phyloP scores from a whole-genome alignment of 35 echinoderm and acorn worm species.

The Hemicentrotus pulcherrimus region DNA sequence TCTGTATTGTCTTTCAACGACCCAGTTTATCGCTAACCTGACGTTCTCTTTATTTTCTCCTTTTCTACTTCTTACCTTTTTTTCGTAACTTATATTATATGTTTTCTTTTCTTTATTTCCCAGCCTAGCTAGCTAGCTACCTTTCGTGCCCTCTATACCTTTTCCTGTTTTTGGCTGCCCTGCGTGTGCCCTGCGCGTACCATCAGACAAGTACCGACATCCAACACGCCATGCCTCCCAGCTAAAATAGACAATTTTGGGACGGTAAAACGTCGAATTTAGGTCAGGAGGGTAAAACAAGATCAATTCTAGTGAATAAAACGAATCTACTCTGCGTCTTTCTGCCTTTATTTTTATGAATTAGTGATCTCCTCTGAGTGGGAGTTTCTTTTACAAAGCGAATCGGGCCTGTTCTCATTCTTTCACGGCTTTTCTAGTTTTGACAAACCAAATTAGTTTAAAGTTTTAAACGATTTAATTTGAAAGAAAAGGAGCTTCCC shows the following conservation, averaged over 20 bases:
- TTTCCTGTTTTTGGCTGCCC: background rate
- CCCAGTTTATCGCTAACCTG: background rate
- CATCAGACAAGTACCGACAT: background rate
- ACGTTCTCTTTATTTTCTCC: background rate
- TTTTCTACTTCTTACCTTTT: background rate
- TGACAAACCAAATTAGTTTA: slow-evolving; percentile 45
- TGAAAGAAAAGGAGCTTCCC: slow-evolving; percentile 28
- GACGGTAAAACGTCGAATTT: slow-evolving; percentile 44
- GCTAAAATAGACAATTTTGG: slow-evolving; percentile 50
- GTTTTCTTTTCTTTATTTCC: background rate
- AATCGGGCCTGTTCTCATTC: slow-evolving; percentile 38
- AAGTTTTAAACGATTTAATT: slow-evolving; percentile 37
- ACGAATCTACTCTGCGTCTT: slow-evolving; percentile 39
- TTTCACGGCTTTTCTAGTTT: background rate
- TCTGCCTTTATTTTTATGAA: slow-evolving; percentile 29
- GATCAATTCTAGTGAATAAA: slow-evolving; percentile 50
- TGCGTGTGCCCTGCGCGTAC: background rate
- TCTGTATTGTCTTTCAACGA: too few relatives aligned
- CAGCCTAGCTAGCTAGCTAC: background rate
- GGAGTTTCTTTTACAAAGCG: slow-evolving; percentile 43
- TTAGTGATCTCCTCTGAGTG: slow-evolving; percentile 27
- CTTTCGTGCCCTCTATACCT: background rate
- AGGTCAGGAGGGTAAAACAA: slow-evolving; percentile 40
- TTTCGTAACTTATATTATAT: background rate
- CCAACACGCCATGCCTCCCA: slow-evolving; percentile 1